A percentile compares a stretch with the other conserved stretches of the same genome.
Evolutionary conservation across 2,113 vertebrate genomes (phyloP).

Genomic region (Nerophis ophidion): DNA sequence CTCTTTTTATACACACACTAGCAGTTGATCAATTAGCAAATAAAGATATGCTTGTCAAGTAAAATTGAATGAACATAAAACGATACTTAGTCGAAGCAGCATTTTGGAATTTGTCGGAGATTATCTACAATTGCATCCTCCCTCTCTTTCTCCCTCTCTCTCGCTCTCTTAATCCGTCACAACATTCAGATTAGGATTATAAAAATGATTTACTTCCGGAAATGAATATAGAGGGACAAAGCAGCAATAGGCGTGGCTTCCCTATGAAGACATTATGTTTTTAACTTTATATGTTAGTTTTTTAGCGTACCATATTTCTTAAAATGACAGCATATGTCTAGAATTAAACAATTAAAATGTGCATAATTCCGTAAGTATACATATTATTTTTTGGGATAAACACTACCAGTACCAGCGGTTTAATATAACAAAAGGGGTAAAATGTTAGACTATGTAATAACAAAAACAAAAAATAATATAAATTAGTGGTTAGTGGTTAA

Average conservation of each 20-base stretch:
- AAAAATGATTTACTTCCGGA: constrained; percentile 75
- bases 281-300: background rate
- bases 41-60: constrained; percentile 3
- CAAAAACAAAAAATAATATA: no score
- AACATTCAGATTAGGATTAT: constrained; percentile 77
- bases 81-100: constrained; percentile 26
- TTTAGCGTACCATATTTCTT: background rate
- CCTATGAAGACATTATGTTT: constrained; percentile 15
- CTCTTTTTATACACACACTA: constrained; percentile 31
- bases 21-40: constrained; percentile 7
- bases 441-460: no score
- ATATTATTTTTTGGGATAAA: no score
- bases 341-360: no score
- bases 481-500: no score
- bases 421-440: no score
- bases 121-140: constrained; percentile 35
- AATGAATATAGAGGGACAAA: constrained; percentile 62
- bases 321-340: background rate
- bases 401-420: no score
- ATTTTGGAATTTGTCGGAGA: constrained; percentile 47
- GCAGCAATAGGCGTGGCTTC: constrained; percentile 9
- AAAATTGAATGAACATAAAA: constrained; percentile 15
- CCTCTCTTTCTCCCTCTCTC: constrained; percentile 22
- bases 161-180: constrained; percentile 60
- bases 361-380: no score